Evolutionary conservation across 2,888 invertebrate species (phyloP), one percentile per base, ranked within the genome.

Genomic region (Oxystoma pomonae): DNA sequence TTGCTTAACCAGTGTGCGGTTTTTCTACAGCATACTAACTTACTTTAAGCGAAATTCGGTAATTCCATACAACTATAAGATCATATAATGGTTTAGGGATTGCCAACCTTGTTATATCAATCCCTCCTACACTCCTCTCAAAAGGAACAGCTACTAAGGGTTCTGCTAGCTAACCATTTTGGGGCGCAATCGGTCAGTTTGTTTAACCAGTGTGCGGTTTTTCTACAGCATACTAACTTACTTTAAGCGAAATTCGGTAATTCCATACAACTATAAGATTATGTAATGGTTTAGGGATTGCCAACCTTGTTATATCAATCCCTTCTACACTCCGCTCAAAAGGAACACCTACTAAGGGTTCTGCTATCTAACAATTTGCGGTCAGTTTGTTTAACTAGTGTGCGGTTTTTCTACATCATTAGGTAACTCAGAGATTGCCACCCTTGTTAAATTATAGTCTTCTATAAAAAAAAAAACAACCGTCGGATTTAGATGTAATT

Each of bases 381-480:
- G 90, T 96, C 12, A 92, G 96, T 1, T 82, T 99, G 65, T 82
- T 99, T 67, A 92, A 95, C 72, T 96, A 98, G 77, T 92, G 95
- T 74, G 89, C 92, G 2, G 84, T 89, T 73, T 84, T 94, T 68
- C 81, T 98, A 65, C 94, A 95, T 76, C 93, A 92, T 78, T n/a
- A n/a, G n/a, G n/a, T n/a, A n/a, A n/a, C n/a, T n/a, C n/a, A n/a
- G n/a, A n/a, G n/a, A n/a, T n/a, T n/a, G n/a, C n/a, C n/a, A n/a
- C n/a, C n/a, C n/a, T n/a, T n/a, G n/a, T n/a, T n/a, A n/a, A n/a
- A n/a, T n/a, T n/a, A n/a, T n/a, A n/a, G n/a, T n/a, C n/a, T n/a
- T n/a, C n/a, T n/a, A n/a, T n/a, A 94, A n/a, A n/a, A n/a, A n/a
- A n/a, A n/a, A n/a, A n/a, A n/a, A n/a, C n/a, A n/a, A n/a, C n/a